phyloP scores from a whole-genome alignment of 2,888 invertebrate species.

The Polymixis flavicincta region DNA sequence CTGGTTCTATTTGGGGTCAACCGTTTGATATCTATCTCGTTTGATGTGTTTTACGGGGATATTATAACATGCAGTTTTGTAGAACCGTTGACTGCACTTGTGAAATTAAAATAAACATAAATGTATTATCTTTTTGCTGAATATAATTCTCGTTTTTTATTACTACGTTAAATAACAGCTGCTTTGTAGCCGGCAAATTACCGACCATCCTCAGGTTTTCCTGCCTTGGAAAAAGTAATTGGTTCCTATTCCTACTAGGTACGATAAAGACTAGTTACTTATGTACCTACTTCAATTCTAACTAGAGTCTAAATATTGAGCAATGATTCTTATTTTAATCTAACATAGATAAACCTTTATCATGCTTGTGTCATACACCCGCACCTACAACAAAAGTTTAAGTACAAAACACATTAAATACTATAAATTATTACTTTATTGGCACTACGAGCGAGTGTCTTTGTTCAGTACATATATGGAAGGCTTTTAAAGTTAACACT shows the following conservation, averaged over 20 bases:
- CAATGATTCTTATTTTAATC: conserved; percentile 54
- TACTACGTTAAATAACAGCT: conserved; percentile 36
- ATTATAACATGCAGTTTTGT: conserved; percentile 67
- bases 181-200: conserved; percentile 17
- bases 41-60: conserved; percentile 83
- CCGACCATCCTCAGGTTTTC: conserved; percentile 12
- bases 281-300: conserved; percentile 1
- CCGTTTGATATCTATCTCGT: conserved; percentile 81
- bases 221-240: conserved; percentile 23
- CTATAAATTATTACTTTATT: conserved; percentile 58
- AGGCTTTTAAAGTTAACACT: conserved; percentile 58
- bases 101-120: conserved; percentile 49
- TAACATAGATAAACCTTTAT: conserved; percentile 56
- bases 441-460: conserved; percentile 41
- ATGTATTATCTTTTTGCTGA: conserved; percentile 45
- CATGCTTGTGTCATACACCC: conserved; percentile 42
- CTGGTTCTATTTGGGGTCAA: conserved; percentile 85
- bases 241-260: background rate
- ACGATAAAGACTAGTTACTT: background rate
- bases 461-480: conserved; percentile 55
- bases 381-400: conserved; percentile 45
- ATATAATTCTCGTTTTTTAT: conserved; percentile 38
- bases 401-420: conserved; percentile 51
- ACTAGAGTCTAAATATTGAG: conserved; percentile 37
- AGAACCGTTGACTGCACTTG: conserved; percentile 45